A percentile compares a stretch with the other conserved stretches of the same genome.
Evolutionary conservation across 1,140 invertebrate genomes (phyloP).

Genomic region (Odontomachus brunneus): DNA sequence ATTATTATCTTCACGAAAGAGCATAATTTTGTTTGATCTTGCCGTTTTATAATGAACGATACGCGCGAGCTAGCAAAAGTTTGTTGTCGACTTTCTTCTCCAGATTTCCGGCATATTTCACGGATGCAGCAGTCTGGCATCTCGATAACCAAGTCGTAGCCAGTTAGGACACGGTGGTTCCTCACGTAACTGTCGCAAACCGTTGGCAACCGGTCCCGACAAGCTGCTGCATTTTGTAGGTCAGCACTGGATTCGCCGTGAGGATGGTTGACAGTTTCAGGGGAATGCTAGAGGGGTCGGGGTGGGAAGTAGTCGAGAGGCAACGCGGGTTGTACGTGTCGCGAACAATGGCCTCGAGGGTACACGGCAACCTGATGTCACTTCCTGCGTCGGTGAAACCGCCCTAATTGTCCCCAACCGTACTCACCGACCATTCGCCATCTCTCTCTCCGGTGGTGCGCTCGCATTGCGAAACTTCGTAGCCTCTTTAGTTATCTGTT

Average conservation of each 20-base stretch:
- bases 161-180: constrained; percentile 67
- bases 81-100: constrained; percentile 19
- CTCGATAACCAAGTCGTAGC: constrained; percentile 69
- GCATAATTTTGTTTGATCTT: neutral
- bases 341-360: constrained; percentile 76
- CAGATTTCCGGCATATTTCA: constrained; percentile 7
- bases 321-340: constrained; percentile 75
- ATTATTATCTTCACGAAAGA: neutral
- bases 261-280: constrained; percentile 71
- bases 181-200: constrained; percentile 73
- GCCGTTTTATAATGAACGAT: neutral
- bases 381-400: constrained; percentile 76
- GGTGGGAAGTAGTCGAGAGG: constrained; percentile 70
- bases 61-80: neutral
- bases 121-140: constrained; percentile 38
- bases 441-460: neutral
- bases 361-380: constrained; percentile 78
- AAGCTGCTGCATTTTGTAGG: constrained; percentile 75
- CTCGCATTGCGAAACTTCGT: constrained; percentile 52
- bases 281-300: constrained; percentile 42
- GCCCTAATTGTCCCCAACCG: constrained; percentile 76
- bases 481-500: constrained; percentile 54
- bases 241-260: constrained; percentile 66
- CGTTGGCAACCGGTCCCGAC: constrained; percentile 72
- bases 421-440: constrained; percentile 62